These are phyloP conservation scores for Thinocorus orbignyianus DNA, from an alignment of 2,113 vertebrate genomes.

Conservation along the genomic window DNA sequence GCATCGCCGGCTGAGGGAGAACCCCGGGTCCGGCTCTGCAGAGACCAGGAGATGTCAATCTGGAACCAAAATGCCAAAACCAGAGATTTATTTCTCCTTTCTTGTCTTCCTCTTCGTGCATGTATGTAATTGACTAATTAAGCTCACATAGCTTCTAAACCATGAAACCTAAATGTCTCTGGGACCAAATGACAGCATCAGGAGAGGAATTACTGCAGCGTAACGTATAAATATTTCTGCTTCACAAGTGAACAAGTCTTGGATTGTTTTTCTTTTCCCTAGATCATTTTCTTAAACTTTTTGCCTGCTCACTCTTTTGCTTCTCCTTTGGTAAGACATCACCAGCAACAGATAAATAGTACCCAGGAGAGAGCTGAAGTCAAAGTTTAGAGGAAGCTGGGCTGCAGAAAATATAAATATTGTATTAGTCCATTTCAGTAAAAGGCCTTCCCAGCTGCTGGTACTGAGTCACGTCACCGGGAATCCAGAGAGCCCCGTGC, in stretches of 20 bases:
- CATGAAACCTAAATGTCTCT: not conserved
- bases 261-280: not conserved
- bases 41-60: not conserved
- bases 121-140: not conserved
- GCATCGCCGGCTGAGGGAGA: not conserved
- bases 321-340: not conserved
- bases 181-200: not conserved
- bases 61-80: not conserved
- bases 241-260: not conserved
- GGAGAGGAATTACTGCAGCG: not conserved
- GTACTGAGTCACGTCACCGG: not conserved
- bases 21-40: not conserved
- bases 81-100: not conserved
- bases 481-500: not conserved
- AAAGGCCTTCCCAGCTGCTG: not conserved
- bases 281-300: not conserved
- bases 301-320: not conserved
- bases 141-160: not conserved
- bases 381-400: not conserved
- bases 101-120: not conserved
- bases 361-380: not conserved
- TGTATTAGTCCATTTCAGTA: not conserved
- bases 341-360: not conserved
- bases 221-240: not conserved
- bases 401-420: not conserved